These are phyloP conservation scores for Lutjanus erythropterus DNA, from an alignment of 2,113 vertebrate genomes.

Conservation along the genomic window DNA sequence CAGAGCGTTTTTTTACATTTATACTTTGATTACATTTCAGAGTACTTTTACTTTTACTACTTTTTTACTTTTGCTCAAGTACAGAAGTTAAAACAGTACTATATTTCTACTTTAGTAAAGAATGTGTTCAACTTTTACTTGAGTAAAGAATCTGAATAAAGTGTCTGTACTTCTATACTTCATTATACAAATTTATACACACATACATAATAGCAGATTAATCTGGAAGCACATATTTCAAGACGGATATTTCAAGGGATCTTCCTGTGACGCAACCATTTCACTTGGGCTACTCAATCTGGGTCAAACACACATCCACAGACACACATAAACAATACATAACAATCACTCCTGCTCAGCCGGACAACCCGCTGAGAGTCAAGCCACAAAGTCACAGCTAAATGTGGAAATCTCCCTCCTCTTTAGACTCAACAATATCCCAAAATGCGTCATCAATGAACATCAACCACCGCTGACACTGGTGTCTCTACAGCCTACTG, in stretches of 20 bases:
- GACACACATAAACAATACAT: not conserved
- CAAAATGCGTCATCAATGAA: not conserved
- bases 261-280: not conserved
- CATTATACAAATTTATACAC: no score
- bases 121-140: no score
- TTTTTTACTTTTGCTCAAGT: no score
- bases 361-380: not conserved
- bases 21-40: no score
- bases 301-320: not conserved
- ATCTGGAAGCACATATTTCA: not conserved
- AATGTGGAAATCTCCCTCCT: not conserved
- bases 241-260: not conserved
- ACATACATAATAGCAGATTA: no score
- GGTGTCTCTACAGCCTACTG: not conserved
- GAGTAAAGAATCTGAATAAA: no score
- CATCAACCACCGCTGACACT: not conserved
- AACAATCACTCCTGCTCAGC: constrained; percentile 1
- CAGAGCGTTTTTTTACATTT: no score
- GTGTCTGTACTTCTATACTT: no score
- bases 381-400: constrained; percentile 9
- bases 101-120: no score
- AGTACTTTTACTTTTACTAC: no score
- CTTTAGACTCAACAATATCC: not conserved
- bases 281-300: not conserved
- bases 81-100: no score